Base-by-base conservation (phyloP, 2,797 vertebrate genomes). In the Myotis findleyi region DNA sequence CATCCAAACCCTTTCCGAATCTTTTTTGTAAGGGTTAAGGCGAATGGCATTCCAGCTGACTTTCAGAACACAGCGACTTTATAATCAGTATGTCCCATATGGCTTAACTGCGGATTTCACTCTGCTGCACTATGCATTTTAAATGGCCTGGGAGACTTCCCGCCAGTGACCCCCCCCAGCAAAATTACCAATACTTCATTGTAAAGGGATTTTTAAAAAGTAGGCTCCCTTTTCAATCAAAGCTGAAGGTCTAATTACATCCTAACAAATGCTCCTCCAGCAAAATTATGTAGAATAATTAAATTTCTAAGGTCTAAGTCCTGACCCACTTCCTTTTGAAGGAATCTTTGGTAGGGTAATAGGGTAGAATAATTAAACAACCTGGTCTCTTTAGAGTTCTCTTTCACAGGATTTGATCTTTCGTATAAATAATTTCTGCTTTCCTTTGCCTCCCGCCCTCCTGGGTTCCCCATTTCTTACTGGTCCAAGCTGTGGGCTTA, bases 351-450 rank as follows among this genome's bases (percentile, higher is more conserved):
- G 79, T 82, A 83, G 80, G 90, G 41, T 62, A 84, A 82, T 30
- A 84, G 18, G 41, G 51, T 53, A 93, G 93, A 93, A 94, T 88
- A 96, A 94, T 95, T 95, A 97, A 97, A 96, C 87, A 96, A 89
- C 62, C 30, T 1, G 7, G 62, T 80, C 92, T 96, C 87, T 33
- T 82, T 27, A 55, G 75, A 96, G 16, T 91, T 96, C 62, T 62
- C 92, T 79, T 81, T 53, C 72, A 57, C 27, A 82, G 64, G 82
- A 92, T 90, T 94, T 97, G 69, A 95, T 92, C 82, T 94, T 27
- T 95, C 71, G 21, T 72, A 66, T 75, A 96, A 55, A 93, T 41
- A 73, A 86, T 55, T 93, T 89, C 62, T 92, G 73, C 86, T 95
- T 96, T 90, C 69, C 55, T 95, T 96, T 91, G n/a, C 73, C 41